These are phyloP conservation scores for Thereva nobilitata DNA, from an alignment of 2,888 invertebrate genomes.

Conservation along the genomic window DNA sequence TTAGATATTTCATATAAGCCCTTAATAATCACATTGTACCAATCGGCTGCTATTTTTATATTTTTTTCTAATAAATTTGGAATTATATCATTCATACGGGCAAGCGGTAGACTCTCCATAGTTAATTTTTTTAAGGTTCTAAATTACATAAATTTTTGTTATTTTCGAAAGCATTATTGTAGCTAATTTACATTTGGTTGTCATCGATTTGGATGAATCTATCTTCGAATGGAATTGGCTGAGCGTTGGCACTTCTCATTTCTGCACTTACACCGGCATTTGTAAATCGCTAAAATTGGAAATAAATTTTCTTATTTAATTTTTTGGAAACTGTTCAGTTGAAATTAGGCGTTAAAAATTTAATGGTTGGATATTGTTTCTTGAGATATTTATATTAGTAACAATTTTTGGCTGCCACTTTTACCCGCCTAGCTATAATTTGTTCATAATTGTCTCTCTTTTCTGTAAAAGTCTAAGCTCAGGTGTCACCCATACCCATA, in stretches of 20 bases:
- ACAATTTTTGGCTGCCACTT: too few relatives aligned
- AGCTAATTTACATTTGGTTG: constrained; percentile 36
- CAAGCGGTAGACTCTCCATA: constrained; percentile 33
- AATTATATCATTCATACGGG: constrained; percentile 35
- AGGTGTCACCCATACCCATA: too few relatives aligned
- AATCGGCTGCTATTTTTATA: constrained; percentile 36
- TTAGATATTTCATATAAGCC: constrained; percentile 39
- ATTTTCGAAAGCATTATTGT: neutral
- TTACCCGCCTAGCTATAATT: too few relatives aligned
- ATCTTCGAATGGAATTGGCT: constrained; percentile 34
- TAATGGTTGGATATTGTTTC: too few relatives aligned
- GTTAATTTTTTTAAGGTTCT: constrained; percentile 38
- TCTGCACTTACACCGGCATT: constrained; percentile 39
- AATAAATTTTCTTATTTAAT: neutral
- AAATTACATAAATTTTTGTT: neutral
- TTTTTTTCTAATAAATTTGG: constrained; percentile 38
- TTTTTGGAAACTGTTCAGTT: too few relatives aligned
- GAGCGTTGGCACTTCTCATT: constrained; percentile 16
- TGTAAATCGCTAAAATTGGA: constrained; percentile 36
- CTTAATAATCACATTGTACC: constrained; percentile 36
- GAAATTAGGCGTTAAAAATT: too few relatives aligned
- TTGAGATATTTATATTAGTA: too few relatives aligned
- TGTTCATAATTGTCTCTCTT: too few relatives aligned
- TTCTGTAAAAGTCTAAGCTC: too few relatives aligned
- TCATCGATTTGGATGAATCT: constrained; percentile 28